These are phyloP conservation scores for Lagopus leucura DNA, from an alignment of 2,113 vertebrate genomes.

Conservation along the genomic window DNA sequence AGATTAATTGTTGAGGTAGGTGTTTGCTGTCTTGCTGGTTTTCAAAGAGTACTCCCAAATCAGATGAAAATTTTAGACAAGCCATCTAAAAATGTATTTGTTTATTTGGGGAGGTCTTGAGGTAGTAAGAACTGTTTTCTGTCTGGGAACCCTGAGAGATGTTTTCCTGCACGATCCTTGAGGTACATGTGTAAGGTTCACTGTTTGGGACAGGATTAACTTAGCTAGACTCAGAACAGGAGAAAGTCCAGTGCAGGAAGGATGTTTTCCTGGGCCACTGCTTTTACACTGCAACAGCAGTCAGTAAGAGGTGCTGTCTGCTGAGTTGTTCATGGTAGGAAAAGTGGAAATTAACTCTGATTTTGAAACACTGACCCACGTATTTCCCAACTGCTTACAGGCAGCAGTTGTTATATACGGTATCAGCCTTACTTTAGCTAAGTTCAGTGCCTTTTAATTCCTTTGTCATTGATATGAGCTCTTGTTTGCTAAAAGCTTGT, in stretches of 20 bases:
- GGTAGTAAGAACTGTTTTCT: neutral
- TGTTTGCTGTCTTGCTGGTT: neutral
- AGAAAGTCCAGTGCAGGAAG: neutral
- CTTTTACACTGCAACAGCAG: neutral
- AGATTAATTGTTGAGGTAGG: neutral
- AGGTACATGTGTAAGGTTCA: neutral
- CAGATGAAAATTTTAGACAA: neutral
- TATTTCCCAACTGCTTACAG: neutral
- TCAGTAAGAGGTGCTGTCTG: neutral
- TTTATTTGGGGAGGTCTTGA: neutral
- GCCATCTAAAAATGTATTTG: neutral
- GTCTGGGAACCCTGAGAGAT: neutral
- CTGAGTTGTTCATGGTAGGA: neutral
- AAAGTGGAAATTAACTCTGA: neutral
- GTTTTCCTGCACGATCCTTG: neutral
- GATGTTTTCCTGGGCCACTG: neutral
- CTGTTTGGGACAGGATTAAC: neutral
- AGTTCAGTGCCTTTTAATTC: neutral
- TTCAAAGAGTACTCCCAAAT: neutral
- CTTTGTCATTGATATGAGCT: neutral
- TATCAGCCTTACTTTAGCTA: neutral
- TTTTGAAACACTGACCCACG: neutral
- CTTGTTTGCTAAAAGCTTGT: neutral
- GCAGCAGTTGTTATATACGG: neutral
- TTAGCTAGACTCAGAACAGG: neutral